Evolutionary conservation across 2,113 vertebrate genomes (phyloP).

Genomic region (Myiozetetes cayanensis): DNA sequence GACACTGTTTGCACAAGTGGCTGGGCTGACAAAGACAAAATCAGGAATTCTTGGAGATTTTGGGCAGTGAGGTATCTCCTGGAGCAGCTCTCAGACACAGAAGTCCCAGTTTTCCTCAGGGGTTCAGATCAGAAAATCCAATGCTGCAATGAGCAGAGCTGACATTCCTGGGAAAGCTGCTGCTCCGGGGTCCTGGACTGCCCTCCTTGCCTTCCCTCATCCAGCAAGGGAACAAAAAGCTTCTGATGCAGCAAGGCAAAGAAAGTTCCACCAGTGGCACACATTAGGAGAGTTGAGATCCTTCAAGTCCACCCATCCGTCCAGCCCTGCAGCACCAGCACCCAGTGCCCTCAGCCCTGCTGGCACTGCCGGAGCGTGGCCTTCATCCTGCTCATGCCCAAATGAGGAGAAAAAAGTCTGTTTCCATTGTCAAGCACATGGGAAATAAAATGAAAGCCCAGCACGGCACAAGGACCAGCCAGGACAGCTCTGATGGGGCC

Average conservation of each 20-base stretch:
- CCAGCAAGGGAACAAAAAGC: background rate
- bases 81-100: background rate
- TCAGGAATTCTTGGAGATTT: background rate
- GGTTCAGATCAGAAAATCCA: background rate
- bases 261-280: background rate
- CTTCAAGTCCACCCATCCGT: rapidly evolving
- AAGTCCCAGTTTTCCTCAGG: background rate
- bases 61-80: conserved; percentile 11
- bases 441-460: background rate
- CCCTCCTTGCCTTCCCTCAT: background rate
- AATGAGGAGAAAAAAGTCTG: rapidly evolving
- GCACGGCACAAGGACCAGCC: rapidly evolving
- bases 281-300: rapidly evolving
- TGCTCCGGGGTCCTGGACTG: rapidly evolving
- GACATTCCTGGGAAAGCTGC: background rate
- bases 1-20: conserved; percentile 6
- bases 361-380: rapidly evolving
- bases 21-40: conserved; percentile 40
- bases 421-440: background rate
- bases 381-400: background rate
- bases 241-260: background rate
- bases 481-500: background rate
- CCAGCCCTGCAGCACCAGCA: background rate
- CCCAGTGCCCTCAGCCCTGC: rapidly evolving
- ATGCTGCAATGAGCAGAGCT: rapidly evolving